Base-by-base conservation (phyloP, 2,113 vertebrate species). In the Meriones unguiculatus region DNA sequence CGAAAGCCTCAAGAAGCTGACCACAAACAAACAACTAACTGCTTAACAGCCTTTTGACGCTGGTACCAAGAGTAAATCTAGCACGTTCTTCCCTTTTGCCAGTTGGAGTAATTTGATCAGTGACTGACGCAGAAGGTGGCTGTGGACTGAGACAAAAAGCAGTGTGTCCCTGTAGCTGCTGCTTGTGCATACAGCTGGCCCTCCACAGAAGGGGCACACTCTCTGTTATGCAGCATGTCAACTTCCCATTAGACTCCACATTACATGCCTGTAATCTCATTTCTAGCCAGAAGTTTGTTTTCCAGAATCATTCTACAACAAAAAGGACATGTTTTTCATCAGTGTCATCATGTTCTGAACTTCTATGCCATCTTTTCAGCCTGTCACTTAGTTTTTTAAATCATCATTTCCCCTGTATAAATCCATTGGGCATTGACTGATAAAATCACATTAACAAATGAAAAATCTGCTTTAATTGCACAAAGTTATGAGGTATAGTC, bases 1-100 rank as follows among this genome's bases (percentile, higher is more conserved):
- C 96, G 32, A 85, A 94, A 28, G 89, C 10, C 75, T 4, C 10
- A 69, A 87, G 46, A 25, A 97, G 86, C 5, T 54, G 92, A 94
- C 35, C 88, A 77, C 94, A 96, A 94, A 91, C 30, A 88, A 98
- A 57, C 18, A 94, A 97, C 80, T 69, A 94, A 97, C 80, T 72
- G 59, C 46, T 15, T 32, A 76, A 94, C 12, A 93, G 89, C 90
- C 52, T 65, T 91, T 22, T 94, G 78, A 32, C 85, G 80, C 78
- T 92, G 28, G 95, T 95, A 98, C 82, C 93, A 90, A 50, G 80
- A 95, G 70, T 54, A 89, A 93, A 91, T 81, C 62, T 54, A 95
- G 32, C 52, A 54, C 65, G 91, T 90, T 57, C 67, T 90, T 97
- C 64, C 64, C 69, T 35, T 91, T 95, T 80, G 84, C 5, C 57